A percentile compares a stretch with the other conserved stretches of the same genome.
phyloP scores from a whole-genome alignment of 2,797 vertebrate genomes.

The Typhlichthys eigenmanni region DNA sequence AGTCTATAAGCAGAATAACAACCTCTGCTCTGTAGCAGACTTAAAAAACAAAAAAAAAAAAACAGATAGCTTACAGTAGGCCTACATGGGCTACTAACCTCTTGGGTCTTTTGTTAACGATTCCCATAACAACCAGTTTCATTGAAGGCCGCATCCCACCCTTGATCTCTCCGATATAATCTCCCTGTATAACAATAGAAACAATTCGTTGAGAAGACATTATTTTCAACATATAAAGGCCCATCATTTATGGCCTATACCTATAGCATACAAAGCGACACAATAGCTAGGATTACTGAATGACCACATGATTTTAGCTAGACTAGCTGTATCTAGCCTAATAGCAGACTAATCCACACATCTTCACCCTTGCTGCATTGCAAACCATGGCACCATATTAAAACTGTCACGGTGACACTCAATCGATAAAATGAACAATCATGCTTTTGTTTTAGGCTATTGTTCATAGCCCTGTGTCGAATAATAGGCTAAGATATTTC shows the following conservation, averaged over 20 bases:
- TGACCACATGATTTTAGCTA: neutral
- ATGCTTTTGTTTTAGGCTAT: slow-evolving; percentile 3
- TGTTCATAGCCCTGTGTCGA: neutral
- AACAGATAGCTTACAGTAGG: neutral
- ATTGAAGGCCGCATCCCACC: slow-evolving; percentile 88
- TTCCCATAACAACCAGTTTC: slow-evolving; percentile 88
- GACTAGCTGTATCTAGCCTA: neutral
- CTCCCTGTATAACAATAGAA: slow-evolving; percentile 76
- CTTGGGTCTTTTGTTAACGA: slow-evolving; percentile 83
- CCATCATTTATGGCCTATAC: slow-evolving; percentile 19
- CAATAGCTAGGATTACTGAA: neutral
- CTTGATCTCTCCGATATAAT: slow-evolving; percentile 88
- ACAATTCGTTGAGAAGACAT: slow-evolving; percentile 1
- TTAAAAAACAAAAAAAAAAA: neutral
- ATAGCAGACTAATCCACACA: neutral
- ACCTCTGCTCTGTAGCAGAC: neutral
- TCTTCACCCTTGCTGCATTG: slow-evolving; percentile 8
- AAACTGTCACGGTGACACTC: slow-evolving; percentile 15
- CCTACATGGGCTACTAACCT: slow-evolving; percentile 72
- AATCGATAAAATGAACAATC: slow-evolving; percentile 46
- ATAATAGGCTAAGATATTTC: neutral
- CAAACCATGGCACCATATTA: slow-evolving; percentile 19
- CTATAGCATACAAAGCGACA: neutral
- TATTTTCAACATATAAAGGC: neutral
- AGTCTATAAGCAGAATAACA: neutral